A percentile compares a stretch with the other conserved stretches of the same genome.
Conservation (phyloP, 1,140 invertebrate genomes). For the Drosophila tsacasi region DNA sequence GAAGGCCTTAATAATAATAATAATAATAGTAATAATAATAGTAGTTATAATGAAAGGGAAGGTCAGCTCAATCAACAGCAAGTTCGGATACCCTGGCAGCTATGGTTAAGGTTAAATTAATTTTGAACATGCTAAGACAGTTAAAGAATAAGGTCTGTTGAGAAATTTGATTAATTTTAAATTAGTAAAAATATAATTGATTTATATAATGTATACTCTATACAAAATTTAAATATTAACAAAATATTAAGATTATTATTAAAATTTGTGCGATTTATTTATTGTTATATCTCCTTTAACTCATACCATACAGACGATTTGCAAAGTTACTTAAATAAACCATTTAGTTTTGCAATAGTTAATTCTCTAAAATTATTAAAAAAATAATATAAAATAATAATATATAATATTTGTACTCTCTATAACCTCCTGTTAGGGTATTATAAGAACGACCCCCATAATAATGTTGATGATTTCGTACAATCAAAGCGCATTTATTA, state of each 20-base stretch:
- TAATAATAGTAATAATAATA: conserved; percentile 24
- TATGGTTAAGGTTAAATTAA: neutral
- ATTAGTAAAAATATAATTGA: neutral
- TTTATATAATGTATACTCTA: neutral
- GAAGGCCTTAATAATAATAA: conserved; percentile 11
- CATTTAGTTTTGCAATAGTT: too few species aligned
- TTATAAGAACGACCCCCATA: neutral
- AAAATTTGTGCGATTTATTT: too few species aligned
- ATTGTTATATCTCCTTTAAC: too few species aligned
- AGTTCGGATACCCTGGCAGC: neutral
- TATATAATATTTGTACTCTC: neutral
- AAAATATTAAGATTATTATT: too few species aligned
- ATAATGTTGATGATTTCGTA: conserved; percentile 21
- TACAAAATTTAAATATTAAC: too few species aligned
- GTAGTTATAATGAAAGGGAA: neutral
- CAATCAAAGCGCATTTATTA: conserved; percentile 77
- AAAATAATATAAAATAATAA: too few species aligned
- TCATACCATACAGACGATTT: too few species aligned
- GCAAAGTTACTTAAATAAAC: too few species aligned
- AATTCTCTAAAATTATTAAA: too few species aligned
- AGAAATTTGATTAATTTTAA: neutral
- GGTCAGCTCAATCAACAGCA: neutral
- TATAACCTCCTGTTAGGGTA: neutral
- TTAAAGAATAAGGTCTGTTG: too few species aligned
- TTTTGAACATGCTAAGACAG: neutral